Base-by-base conservation (phyloP, 2,888 invertebrate species). In the Hemithea aestivaria region DNA sequence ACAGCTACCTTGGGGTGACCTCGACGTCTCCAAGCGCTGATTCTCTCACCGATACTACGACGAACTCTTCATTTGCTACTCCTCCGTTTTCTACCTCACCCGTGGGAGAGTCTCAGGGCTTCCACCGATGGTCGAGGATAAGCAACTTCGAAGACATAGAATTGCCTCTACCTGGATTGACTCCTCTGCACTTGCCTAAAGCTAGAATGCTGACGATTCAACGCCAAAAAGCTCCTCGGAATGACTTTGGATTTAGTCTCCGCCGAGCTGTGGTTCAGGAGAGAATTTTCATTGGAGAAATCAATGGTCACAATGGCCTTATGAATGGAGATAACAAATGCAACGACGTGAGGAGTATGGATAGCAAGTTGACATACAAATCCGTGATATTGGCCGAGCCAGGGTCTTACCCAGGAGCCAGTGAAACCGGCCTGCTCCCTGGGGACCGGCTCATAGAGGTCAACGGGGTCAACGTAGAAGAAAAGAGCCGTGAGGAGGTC, bases 361-460 rank as follows among this genome's bases (percentile, higher is more conserved):
- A 61, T 46, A 87, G 63, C 66, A 87, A 76, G 77, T 79, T 90
- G 52, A 88, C 87, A 28, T 90, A 90, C 79, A 90, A 90, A 57
- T 90, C 94, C 35, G 96, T 96, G 11, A 94, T 96, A 51, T 93
- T 97, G 65, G 97, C 97, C 7, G 97, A 97, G 71, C 97, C 97
- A 1, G 96, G 96, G 7, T 91, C 94, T 33, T 91, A 91, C 58
- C 93, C 85, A 7, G 91, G 93, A 7, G 90, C 93, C 41, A 91
- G 91, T 62, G 93, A 93, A 53, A 96, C 95, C 5, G 96, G 97
- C 2, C 88, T 98, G 11, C 85, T 98, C 40, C 98, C 98, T n/a
- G 98, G 98, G 3, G 98, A 98, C 80, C 91, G 96, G 57, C 89
- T 98, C 16, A 85, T 98, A 53, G 96, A 96, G 88, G 96, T 98